Percentiles rank a stretch among this genome's conserved stretches.
Conservation (phyloP, 2,113 vertebrate species). For the Pollachius pollachius region DNA sequence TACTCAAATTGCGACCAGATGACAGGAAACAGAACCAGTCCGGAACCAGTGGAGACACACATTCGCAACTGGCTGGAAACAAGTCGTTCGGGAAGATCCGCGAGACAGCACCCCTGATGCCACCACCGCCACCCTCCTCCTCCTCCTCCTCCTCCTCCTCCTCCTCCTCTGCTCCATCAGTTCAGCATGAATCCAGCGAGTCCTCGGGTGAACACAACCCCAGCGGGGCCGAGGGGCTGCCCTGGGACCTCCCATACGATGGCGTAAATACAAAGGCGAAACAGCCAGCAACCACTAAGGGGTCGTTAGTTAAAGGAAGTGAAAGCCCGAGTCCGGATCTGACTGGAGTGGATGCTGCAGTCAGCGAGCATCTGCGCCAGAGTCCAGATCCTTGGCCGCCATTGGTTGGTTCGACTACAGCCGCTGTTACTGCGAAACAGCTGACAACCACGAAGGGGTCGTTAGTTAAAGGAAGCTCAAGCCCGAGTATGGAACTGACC, state of each 20-base stretch:
- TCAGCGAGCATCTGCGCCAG: too few species aligned
- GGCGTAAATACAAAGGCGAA: constrained; percentile 14
- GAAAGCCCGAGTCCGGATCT: constrained; percentile 31
- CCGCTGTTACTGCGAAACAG: constrained; percentile 3
- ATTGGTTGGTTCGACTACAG: neutral
- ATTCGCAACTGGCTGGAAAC: neutral
- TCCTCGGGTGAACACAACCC: constrained; percentile 7
- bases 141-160: constrained; percentile 23
- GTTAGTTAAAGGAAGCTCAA: constrained; percentile 23
- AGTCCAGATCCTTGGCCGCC: too few species aligned
- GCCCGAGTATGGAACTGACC: constrained; percentile 30
- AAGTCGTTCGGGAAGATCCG: constrained; percentile 19
- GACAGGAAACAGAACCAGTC: neutral
- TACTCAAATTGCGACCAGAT: constrained; percentile 17
- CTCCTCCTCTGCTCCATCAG: constrained; percentile 20
- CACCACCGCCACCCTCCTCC: constrained; percentile 6
- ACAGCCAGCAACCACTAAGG: constrained; percentile 16
- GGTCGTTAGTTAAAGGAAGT: constrained; percentile 16
- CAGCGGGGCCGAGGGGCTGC: constrained; percentile 10
- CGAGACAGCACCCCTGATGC: too few species aligned
- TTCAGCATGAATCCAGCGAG: constrained; percentile 3
- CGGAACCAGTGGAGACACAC: constrained; percentile 2
- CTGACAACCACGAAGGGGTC: constrained; percentile 20
- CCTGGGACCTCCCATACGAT: constrained; percentile 15
- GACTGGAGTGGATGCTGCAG: constrained; percentile 15